Evolutionary conservation across 2,888 invertebrate genomes (phyloP).

Genomic region (Eristalinus aeneus): DNA sequence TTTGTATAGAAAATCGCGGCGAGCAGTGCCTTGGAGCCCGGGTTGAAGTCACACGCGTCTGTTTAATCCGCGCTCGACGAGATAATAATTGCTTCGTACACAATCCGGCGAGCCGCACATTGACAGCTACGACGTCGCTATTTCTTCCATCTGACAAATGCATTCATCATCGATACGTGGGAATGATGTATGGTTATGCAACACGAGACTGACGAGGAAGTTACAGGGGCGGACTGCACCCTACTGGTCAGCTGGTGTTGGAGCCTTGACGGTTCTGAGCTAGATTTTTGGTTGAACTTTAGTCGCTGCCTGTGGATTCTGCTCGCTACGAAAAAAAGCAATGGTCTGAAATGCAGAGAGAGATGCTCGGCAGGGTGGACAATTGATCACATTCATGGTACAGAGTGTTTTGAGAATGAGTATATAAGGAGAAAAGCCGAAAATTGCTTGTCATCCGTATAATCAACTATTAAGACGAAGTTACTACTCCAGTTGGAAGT

Average conservation of each 20-base stretch:
- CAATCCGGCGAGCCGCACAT: constrained; percentile 24
- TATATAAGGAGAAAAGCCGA: no score
- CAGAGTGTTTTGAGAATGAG: no score
- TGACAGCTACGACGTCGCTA: constrained; percentile 36
- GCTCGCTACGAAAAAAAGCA: no score
- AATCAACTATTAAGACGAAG: no score
- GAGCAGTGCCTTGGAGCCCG: neutral
- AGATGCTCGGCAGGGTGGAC: no score
- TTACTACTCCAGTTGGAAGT: no score
- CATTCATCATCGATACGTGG: constrained; percentile 64
- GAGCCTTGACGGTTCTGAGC: no score
- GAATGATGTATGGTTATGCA: constrained; percentile 64
- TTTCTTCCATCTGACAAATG: constrained; percentile 62
- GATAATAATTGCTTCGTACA: constrained; percentile 60
- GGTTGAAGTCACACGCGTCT: neutral
- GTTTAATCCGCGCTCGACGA: constrained; percentile 24
- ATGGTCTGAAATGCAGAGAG: no score
- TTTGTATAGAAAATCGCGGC: neutral
- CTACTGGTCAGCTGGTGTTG: neutral
- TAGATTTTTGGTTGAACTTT: neutral
- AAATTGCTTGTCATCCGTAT: no score
- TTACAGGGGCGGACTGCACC: constrained; percentile 15
- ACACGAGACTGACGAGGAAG: constrained; percentile 24
- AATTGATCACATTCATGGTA: no score
- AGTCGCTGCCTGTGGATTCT: no score